phyloP scores from a whole-genome alignment of 2,888 invertebrate genomes.

The Caenorhabditis sp. region DNA sequence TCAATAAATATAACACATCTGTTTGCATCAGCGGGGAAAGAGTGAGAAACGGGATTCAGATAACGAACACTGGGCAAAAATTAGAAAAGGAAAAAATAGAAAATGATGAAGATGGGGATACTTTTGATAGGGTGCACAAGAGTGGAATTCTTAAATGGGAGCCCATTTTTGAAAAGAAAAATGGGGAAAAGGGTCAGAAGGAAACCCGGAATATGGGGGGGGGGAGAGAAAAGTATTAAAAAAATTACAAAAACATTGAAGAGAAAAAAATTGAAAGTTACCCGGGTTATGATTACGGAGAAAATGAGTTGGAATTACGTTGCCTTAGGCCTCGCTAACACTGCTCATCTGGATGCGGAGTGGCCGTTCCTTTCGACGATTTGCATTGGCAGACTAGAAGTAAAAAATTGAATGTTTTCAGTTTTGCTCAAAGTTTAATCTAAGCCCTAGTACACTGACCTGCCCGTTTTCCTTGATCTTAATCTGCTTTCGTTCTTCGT shows the following conservation, averaged over 20 bases:
- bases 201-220: background rate
- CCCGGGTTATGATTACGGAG: constrained; percentile 10
- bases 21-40: background rate
- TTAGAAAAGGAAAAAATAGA: background rate
- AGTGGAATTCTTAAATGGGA: background rate
- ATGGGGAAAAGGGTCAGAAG: background rate
- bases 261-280: constrained; percentile 1
- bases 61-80: background rate
- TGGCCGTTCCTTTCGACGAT: constrained; percentile 73
- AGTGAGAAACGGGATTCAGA: background rate
- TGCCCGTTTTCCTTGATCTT: constrained; percentile 70
- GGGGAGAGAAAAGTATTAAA: no score
- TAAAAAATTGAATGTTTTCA: background rate
- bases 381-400: constrained; percentile 37
- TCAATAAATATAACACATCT: background rate
- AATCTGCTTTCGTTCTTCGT: constrained; percentile 76
- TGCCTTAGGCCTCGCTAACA: constrained; percentile 68
- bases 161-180: background rate
- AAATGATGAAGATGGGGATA: background rate
- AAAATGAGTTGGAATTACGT: background rate
- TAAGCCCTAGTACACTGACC: no score
- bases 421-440: no score
- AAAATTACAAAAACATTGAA: background rate
- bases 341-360: constrained; percentile 79
- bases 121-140: background rate